phyloP scores from a whole-genome alignment of 2,797 vertebrate species.

The Jordanella pulchra region DNA sequence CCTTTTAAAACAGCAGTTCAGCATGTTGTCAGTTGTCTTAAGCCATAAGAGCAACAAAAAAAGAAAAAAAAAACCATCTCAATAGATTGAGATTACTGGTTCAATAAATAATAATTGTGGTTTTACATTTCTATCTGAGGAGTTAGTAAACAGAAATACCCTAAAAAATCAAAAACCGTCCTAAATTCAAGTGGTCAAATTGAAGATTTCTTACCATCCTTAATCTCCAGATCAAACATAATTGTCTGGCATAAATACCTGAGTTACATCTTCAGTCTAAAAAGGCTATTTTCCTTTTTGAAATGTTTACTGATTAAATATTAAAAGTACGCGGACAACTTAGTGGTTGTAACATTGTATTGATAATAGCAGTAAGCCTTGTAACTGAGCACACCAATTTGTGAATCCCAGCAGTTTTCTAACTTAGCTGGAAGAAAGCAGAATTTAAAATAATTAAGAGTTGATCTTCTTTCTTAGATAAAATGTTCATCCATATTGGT shows the following conservation, averaged over 20 bases:
- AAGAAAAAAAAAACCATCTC: background rate
- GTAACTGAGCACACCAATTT: too few species aligned
- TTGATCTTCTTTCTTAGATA: too few species aligned
- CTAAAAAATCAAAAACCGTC: background rate
- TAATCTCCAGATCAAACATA: background rate
- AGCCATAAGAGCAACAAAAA: background rate
- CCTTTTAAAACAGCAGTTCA: background rate
- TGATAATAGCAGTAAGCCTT: too few species aligned
- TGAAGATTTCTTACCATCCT: background rate
- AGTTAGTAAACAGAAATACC: background rate
- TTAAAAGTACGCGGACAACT: background rate
- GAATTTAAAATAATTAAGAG: too few species aligned
- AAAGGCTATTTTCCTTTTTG: background rate
- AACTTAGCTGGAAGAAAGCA: too few species aligned
- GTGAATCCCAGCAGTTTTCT: background rate
- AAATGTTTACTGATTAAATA: background rate
- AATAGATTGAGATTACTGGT: background rate
- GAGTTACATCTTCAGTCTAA: background rate
- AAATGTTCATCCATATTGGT: too few species aligned
- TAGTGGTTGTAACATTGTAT: background rate
- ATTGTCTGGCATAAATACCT: background rate
- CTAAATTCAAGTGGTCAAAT: background rate
- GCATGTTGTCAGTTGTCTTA: background rate
- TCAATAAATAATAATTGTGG: background rate
- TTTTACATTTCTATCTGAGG: background rate